Base-by-base conservation (phyloP, 2,113 vertebrate genomes). In the Colinus virginianus region DNA sequence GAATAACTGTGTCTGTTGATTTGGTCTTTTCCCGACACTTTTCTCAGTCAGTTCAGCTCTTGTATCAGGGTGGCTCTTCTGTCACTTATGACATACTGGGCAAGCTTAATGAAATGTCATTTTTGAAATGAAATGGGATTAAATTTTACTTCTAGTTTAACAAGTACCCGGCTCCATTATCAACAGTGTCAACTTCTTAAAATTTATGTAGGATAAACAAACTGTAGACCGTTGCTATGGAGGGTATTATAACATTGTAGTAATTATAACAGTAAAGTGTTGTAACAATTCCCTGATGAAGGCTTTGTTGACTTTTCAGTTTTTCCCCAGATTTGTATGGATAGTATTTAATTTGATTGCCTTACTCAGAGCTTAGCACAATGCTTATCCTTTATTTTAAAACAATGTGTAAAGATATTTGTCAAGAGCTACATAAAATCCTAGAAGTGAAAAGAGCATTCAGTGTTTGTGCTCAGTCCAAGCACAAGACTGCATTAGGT, bases 201-300 rank as follows among this genome's bases (percentile, higher is more conserved):
- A 94, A 96, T 94, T 76, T 94, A 77, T 70, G 90, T 62, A 86
- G 68, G 80, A 95, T 96, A 94, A 93, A 97, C 87, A 97, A 97
- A 90, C 64, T 68, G 77, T 78, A 93, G 61, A 62, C 84, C 93
- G 88, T 97, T 97, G 94, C 96, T 97, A 97, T 93, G 91, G 89
- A 90, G 97, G 88, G 92, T 77, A 84, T n/a, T 95, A 88, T 84
- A 95, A 84, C 78, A 84, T n/a, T 71, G 68, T 40, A 71, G 53
- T 62, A 78, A 96, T 95, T 88, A 69, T 18, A 76, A 53, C 77
- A 91, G n/a, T 40, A 43, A 71, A 92, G 45, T 68, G 74, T 87
- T 92, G 67, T 82, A 94, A 95, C 48, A 82, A 21, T 67, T 80
- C 92, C 95, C 77, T 84, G 86, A 87, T 38, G 85, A 94, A 94